These are phyloP conservation scores for Drosophila nigrodunni DNA, from an alignment of 1,140 invertebrate species.

Conservation along the genomic window DNA sequence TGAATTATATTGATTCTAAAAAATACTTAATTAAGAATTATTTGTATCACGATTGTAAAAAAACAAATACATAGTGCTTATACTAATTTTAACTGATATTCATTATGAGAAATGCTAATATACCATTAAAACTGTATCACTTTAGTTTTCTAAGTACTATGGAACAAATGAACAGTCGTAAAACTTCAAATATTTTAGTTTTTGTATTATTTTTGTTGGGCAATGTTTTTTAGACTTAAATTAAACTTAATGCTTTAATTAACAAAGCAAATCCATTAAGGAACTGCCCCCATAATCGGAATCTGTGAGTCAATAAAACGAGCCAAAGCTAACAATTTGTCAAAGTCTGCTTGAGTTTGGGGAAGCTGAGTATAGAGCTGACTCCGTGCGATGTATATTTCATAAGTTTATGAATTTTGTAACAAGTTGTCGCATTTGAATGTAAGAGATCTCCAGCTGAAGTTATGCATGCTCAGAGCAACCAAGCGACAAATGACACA, in stretches of 20 bases:
- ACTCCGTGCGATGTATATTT: constrained; percentile 48
- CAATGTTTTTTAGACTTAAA: too few relatives aligned
- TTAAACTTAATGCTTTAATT: too few relatives aligned
- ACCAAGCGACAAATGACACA: constrained; percentile 50
- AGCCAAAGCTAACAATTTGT: background rate
- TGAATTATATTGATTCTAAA: too few relatives aligned
- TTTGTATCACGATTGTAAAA: too few relatives aligned
- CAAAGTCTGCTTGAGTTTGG: too few relatives aligned
- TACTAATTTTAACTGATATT: too few relatives aligned
- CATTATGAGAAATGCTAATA: too few relatives aligned
- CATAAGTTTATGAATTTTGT: constrained; percentile 58
- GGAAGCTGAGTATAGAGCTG: background rate
- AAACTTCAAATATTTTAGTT: background rate
- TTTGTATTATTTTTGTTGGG: too few relatives aligned
- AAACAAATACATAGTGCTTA: too few relatives aligned
- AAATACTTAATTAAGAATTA: too few relatives aligned
- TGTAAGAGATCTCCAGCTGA: constrained; percentile 10
- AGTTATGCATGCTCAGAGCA: constrained; percentile 16
- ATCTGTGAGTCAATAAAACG: background rate
- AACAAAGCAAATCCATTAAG: background rate
- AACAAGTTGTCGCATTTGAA: constrained; percentile 58
- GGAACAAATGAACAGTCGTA: background rate
- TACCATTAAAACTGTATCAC: too few relatives aligned
- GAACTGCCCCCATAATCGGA: background rate
- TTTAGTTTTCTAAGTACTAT: background rate